Evolutionary conservation across 2,888 invertebrate species (phyloP), one percentile per base, ranked within the genome.

Genomic region (Allacma fusca): DNA sequence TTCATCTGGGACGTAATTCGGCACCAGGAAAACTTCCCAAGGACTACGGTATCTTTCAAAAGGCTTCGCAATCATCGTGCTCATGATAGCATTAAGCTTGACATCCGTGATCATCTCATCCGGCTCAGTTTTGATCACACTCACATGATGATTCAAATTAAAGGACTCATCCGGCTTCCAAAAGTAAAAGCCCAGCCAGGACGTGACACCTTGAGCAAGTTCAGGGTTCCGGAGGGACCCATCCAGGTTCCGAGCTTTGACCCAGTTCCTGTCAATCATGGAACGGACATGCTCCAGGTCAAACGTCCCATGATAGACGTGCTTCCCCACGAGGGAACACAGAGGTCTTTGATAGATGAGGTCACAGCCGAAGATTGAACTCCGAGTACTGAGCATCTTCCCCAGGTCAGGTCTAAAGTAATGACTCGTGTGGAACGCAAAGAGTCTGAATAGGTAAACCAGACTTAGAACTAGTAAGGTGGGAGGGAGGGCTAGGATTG

Each of bases 281-380:
- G 40, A 21, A 1, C 72, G 24, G 5, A 73, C 65, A 12, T 29
- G 29, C 13, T 44, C 34, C 21, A 77, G 29, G n/a, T 72, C 73
- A 68, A 73, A 67, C 16, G 23, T 26, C 12, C 77, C 77, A 23
- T 72, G 64, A 44, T 72, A 62, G 1, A 76, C 57, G 44, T 76
- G 62, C 23, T 59, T 62, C 9, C 70, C 68, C 57, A 78, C 71
- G 9, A 78, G 64, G 26, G 72, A 72, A 62, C 81, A 82, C 69
- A 80, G 77, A n/a, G 81, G 81, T 23, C 73, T 57, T 16, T 26
- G n/a, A 44, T 73, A 76, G 1, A 76, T 68, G 21, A 43, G 40
- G 28, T 79, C 79, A 73, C 50, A 68, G 13, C 72, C 79, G 62
- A 72, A 69, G 23, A 76, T 73, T 7, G 57, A 28, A 34, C 73